Percentiles rank a stretch among this genome's conserved stretches.
phyloP scores from a whole-genome alignment of 1,140 invertebrate species.

The Alviniconcha marisindica region DNA sequence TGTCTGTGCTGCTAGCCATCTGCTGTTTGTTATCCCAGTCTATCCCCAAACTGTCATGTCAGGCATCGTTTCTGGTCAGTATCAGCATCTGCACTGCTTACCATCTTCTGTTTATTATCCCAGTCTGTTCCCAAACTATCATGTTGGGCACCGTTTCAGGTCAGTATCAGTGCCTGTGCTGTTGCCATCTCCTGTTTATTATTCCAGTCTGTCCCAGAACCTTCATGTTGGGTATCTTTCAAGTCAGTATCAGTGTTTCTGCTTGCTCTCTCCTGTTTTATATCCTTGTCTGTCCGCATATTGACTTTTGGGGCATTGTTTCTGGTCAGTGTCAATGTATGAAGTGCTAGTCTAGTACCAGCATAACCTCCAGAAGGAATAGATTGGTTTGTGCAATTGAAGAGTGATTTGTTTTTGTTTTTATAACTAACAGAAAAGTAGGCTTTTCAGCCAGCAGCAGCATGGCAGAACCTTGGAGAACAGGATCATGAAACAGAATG shows the following conservation, averaged over 20 bases:
- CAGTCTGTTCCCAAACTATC: conserved; percentile 76
- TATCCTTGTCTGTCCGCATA: neutral
- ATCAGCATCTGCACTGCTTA: conserved; percentile 73
- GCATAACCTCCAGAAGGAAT: no score
- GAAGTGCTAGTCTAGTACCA: no score
- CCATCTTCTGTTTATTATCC: conserved; percentile 77
- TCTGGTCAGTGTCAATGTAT: no score
- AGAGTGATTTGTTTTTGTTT: no score
- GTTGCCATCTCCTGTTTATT: conserved; percentile 77
- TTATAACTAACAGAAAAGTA: no score
- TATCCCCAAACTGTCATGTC: conserved; percentile 73
- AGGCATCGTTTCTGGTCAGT: conserved; percentile 58
- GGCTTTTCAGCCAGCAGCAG: no score
- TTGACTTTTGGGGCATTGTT: no score
- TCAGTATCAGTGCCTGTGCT: conserved; percentile 76
- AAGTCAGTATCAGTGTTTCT: conserved; percentile 76
- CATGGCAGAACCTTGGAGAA: no score
- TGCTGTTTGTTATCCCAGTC: conserved; percentile 78
- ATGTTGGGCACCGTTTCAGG: conserved; percentile 58
- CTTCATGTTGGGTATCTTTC: conserved; percentile 55
- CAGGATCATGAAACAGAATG: no score
- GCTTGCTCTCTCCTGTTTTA: neutral
- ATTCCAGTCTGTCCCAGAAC: conserved; percentile 77
- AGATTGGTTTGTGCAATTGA: no score
- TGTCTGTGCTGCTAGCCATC: conserved; percentile 77